These are phyloP conservation scores for Pomacea canaliculata DNA, from an alignment of 2,888 invertebrate species.

Conservation along the genomic window DNA sequence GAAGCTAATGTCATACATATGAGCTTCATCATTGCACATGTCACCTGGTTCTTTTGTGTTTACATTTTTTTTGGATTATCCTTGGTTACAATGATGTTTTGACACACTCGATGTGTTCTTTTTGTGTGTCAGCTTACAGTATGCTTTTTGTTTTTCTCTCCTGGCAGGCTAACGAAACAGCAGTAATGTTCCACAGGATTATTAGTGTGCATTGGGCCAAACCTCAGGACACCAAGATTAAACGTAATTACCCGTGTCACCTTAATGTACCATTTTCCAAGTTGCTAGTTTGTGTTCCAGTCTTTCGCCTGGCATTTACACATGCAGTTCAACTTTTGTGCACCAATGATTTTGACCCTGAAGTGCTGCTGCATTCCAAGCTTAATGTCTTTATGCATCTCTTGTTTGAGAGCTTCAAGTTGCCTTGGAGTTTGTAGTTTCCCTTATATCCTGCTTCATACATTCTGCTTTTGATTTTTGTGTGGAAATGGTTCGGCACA, in stretches of 20 bases:
- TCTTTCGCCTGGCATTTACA: too few relatives aligned
- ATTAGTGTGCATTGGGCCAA: conserved; percentile 77
- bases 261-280: neutral
- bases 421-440: too few relatives aligned
- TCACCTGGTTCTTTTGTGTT: neutral
- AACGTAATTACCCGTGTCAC: conserved; percentile 30
- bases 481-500: too few relatives aligned
- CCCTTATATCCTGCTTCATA: too few relatives aligned
- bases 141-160: conserved; percentile 23
- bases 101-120: neutral
- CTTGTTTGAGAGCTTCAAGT: too few relatives aligned
- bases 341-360: too few relatives aligned
- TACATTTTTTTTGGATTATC: neutral
- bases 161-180: conserved; percentile 80
- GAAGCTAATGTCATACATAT: neutral
- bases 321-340: too few relatives aligned
- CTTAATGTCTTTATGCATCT: too few relatives aligned
- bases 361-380: too few relatives aligned
- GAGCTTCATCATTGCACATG: neutral
- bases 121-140: conserved; percentile 18
- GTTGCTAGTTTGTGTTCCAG: too few relatives aligned
- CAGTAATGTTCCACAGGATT: conserved; percentile 83
- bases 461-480: too few relatives aligned
- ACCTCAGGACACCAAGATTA: conserved; percentile 47
- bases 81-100: neutral